Percentiles rank a stretch among this genome's conserved stretches.
Conservation (phyloP, 1,140 invertebrate species). For the Zaprionus africanus region DNA sequence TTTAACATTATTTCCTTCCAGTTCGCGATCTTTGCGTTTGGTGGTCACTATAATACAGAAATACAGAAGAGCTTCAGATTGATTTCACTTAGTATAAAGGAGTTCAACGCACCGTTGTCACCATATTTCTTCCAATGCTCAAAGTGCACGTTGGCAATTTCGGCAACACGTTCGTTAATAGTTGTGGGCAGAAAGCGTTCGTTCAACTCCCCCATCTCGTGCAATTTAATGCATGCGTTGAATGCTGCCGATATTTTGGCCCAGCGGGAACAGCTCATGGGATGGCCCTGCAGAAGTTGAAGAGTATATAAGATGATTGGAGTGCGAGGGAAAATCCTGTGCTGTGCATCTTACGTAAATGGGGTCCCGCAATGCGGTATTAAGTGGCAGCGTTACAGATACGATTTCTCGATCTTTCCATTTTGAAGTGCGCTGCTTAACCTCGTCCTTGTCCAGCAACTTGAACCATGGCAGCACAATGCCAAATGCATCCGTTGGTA, state of each 20-base stretch:
- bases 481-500: conserved; percentile 94
- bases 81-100: neutral
- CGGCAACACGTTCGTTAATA: conserved; percentile 85
- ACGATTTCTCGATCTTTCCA: conserved; percentile 69
- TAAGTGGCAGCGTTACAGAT: conserved; percentile 87
- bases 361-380: conserved; percentile 85
- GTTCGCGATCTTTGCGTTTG: conserved; percentile 1
- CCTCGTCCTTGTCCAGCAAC: conserved; percentile 3
- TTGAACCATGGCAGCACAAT: conserved; percentile 50
- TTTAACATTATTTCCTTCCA: neutral
- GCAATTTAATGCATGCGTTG: conserved; percentile 89
- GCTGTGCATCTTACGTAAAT: conserved; percentile 45
- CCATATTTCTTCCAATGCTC: conserved; percentile 86
- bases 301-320: neutral
- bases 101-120: conserved; percentile 68
- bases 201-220: conserved; percentile 91
- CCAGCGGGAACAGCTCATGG: conserved; percentile 86
- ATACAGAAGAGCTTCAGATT: neutral
- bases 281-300: conserved; percentile 85
- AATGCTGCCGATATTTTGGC: conserved; percentile 94
- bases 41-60: conserved; percentile 39
- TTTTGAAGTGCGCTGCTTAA: neutral
- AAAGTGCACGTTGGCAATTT: conserved; percentile 70
- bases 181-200: conserved; percentile 90
- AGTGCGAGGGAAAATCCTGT: too few species aligned